These are phyloP conservation scores for Chrysolina americana DNA, from an alignment of 2,888 invertebrate species.

Conservation along the genomic window DNA sequence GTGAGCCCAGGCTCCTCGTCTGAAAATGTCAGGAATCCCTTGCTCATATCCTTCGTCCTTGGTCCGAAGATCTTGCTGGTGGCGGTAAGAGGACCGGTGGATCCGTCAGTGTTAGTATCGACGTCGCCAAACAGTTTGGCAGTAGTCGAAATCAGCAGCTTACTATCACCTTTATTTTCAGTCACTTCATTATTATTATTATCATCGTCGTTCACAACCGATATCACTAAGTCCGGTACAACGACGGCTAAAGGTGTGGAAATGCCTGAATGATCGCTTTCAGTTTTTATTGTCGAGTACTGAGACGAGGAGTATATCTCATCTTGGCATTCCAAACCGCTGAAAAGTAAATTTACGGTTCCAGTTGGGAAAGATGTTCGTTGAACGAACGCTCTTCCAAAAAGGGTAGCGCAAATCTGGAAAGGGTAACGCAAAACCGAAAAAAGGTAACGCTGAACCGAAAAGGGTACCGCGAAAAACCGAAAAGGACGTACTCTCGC, in stretches of 20 bases:
- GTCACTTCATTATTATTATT: slow-evolving; percentile 25
- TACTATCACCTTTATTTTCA: slow-evolving; percentile 27
- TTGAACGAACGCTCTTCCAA: not conserved
- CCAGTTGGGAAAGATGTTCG: slow-evolving; percentile 11
- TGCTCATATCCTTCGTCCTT: slow-evolving; percentile 93
- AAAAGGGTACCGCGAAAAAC: slow-evolving; percentile 5
- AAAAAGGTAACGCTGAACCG: not conserved
- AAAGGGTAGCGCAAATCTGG: slow-evolving; percentile 5
- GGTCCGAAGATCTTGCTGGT: slow-evolving; percentile 85
- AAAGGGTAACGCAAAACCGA: slow-evolving; percentile 5
- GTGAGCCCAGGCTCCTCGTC: slow-evolving; percentile 88
- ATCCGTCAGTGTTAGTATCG: slow-evolving; percentile 40
- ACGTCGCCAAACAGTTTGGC: slow-evolving; percentile 37
- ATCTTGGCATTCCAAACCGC: slow-evolving; percentile 85
- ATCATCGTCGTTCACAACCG: slow-evolving; percentile 21
- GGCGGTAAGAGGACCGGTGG: slow-evolving; percentile 75
- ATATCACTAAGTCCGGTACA: slow-evolving; percentile 45
- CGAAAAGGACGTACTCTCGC: not conserved
- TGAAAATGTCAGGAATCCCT: slow-evolving; percentile 90
- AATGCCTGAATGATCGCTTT: slow-evolving; percentile 46
- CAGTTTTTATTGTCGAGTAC: slow-evolving; percentile 65
- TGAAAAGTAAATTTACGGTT: slow-evolving; percentile 67
- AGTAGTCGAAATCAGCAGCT: slow-evolving; percentile 38
- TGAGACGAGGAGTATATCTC: slow-evolving; percentile 82
- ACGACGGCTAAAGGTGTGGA: slow-evolving; percentile 46